These are phyloP conservation scores for Myotis lucifugus DNA, from an alignment of 2,113 vertebrate genomes.

Conservation along the genomic window DNA sequence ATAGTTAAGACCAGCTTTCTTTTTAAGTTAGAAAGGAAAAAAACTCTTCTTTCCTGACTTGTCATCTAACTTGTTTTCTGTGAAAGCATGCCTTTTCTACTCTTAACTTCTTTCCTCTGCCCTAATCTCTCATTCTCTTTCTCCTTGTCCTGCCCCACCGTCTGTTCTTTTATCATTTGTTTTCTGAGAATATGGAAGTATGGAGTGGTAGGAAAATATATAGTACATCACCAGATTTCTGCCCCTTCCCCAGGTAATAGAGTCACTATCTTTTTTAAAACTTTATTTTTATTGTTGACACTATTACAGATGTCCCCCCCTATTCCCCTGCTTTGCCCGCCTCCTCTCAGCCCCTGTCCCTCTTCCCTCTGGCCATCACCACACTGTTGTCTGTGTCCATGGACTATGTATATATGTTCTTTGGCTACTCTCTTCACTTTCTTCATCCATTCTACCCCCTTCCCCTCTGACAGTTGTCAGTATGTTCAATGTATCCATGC, in stretches of 20 bases:
- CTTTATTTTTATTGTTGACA: neutral
- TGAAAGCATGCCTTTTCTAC: neutral
- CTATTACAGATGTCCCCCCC: neutral
- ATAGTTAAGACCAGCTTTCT: neutral
- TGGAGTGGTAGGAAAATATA: neutral
- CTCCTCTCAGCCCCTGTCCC: neutral
- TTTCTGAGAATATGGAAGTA: slow-evolving; percentile 35
- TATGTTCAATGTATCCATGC: neutral
- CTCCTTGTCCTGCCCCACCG: neutral
- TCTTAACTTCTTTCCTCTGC: neutral
- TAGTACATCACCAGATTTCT: neutral
- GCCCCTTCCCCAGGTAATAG: neutral
- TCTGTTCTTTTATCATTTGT: neutral
- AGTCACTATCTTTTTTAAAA: neutral
- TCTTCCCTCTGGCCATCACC: neutral
- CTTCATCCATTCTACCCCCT: neutral
- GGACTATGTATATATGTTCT: neutral
- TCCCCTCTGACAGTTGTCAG: neutral
- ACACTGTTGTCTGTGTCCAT: neutral
- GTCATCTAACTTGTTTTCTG: neutral
- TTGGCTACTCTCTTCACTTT: neutral
- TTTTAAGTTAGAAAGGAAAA: neutral
- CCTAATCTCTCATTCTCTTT: neutral
- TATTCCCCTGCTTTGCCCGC: neutral
- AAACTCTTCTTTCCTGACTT: neutral